Evolutionary conservation across 2,113 vertebrate genomes (phyloP).

Genomic region (Xenus cinereus): DNA sequence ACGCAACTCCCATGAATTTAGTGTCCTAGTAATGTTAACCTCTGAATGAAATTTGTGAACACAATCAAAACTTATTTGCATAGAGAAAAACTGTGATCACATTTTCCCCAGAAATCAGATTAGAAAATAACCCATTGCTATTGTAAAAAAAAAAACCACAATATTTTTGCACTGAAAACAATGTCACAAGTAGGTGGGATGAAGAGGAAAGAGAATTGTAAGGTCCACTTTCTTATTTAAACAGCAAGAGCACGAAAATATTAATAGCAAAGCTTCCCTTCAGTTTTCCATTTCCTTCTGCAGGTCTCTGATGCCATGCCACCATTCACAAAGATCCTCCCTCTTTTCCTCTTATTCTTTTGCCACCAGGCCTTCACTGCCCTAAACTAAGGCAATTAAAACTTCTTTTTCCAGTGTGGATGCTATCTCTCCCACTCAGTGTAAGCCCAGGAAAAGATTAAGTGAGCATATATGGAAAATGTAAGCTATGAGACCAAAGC

Average conservation of each 20-base stretch:
- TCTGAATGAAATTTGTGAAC: neutral
- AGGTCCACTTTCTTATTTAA: neutral
- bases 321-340: neutral
- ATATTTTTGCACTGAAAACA: neutral
- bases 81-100: neutral
- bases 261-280: neutral
- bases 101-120: neutral
- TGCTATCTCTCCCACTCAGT: neutral
- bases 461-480: rapidly evolving
- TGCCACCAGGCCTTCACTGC: neutral
- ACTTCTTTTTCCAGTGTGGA: neutral
- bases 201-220: neutral
- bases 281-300: neutral
- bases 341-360: neutral
- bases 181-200: neutral
- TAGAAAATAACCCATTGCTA: neutral
- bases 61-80: neutral
- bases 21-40: neutral
- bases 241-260: neutral
- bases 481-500: neutral
- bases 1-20: neutral
- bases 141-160: neutral
- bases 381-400: neutral
- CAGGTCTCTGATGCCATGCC: neutral
- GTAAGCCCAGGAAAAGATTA: neutral